These are phyloP conservation scores for Hylia prasina DNA, from an alignment of 2,113 vertebrate species.

Conservation along the genomic window DNA sequence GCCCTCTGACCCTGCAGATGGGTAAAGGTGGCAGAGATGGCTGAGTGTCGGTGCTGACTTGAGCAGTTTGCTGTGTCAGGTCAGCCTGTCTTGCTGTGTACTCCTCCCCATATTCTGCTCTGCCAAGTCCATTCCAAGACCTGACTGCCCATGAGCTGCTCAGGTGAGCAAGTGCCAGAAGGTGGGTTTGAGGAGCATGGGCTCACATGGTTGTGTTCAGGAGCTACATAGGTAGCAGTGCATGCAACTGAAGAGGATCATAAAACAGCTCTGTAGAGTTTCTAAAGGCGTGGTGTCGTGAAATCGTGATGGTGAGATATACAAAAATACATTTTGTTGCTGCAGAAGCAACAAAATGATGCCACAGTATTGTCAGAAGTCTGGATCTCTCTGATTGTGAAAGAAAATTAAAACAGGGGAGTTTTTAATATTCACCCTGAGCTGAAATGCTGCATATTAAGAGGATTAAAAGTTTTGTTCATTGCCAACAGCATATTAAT, in stretches of 20 bases:
- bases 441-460: background rate
- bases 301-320: background rate
- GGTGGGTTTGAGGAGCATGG: fast-evolving
- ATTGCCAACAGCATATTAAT: background rate
- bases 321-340: background rate
- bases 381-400: background rate
- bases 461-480: background rate
- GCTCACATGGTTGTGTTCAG: fast-evolving
- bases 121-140: background rate
- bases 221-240: background rate
- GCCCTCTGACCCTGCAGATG: background rate
- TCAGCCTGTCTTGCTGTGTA: fast-evolving
- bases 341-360: background rate
- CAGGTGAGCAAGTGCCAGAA: fast-evolving
- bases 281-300: background rate
- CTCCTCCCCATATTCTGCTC: background rate
- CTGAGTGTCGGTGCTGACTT: background rate
- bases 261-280: background rate
- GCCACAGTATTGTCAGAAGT: background rate
- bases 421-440: background rate
- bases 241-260: background rate
- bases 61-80: background rate
- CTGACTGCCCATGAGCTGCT: background rate
- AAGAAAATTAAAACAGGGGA: background rate
- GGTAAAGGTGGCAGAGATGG: background rate